Percentiles rank a stretch among this genome's conserved stretches.
Evolutionary conservation across 1,140 invertebrate species (phyloP).

Genomic region (Samia ricini): DNA sequence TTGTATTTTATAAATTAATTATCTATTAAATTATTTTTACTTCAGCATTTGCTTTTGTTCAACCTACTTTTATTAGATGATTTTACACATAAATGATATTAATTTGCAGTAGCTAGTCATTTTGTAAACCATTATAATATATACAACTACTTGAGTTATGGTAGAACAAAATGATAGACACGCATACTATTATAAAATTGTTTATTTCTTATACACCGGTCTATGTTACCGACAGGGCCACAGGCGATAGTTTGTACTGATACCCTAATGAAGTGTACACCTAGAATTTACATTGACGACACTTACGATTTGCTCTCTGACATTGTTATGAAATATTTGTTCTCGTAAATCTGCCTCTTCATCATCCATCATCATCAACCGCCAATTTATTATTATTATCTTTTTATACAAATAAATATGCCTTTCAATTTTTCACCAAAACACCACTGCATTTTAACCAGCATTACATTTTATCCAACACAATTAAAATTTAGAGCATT

Average conservation of each 20-base stretch:
- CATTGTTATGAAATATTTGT: slow-evolving; percentile 95
- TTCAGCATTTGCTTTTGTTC: too few relatives aligned
- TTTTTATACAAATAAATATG: slow-evolving; percentile 43
- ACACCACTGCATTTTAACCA: slow-evolving; percentile 54
- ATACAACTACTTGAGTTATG: too few relatives aligned
- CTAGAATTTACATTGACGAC: background rate
- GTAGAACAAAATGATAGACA: too few relatives aligned
- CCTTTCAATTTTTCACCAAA: slow-evolving; percentile 34
- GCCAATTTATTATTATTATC: slow-evolving; percentile 38
- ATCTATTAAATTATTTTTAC: too few relatives aligned
- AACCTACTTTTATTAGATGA: too few relatives aligned
- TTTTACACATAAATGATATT: too few relatives aligned
- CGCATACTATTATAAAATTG: too few relatives aligned
- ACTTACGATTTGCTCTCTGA: slow-evolving; percentile 95
- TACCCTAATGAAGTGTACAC: background rate
- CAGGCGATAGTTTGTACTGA: background rate
- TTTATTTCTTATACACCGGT: too few relatives aligned
- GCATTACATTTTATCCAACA: slow-evolving; percentile 28
- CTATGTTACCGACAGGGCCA: background rate
- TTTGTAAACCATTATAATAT: too few relatives aligned
- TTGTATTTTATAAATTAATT: too few relatives aligned
- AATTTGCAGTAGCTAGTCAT: too few relatives aligned
- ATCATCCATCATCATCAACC: slow-evolving; percentile 65
- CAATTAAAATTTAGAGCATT: slow-evolving; percentile 2
- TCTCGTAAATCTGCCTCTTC: slow-evolving; percentile 86